phyloP scores from a whole-genome alignment of 2,797 vertebrate genomes.

The Lerista edwardsae region DNA sequence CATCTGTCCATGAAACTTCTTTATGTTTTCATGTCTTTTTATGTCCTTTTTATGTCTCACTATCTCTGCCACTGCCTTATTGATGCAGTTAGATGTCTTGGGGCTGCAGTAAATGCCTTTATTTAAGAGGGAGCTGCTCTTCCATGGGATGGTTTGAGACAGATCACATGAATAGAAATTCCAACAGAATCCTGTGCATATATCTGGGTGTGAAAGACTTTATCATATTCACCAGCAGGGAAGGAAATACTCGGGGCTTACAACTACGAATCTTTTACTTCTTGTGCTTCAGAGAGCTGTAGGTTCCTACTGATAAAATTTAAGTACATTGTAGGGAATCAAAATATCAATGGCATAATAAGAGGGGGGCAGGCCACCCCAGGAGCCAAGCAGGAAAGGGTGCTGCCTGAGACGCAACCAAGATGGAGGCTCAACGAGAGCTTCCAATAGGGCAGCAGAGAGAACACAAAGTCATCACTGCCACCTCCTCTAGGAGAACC shows the following conservation, averaged over 20 bases:
- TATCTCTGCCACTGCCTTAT: neutral
- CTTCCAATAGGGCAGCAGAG: no score
- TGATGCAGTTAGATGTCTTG: no score
- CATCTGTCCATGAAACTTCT: slow-evolving; percentile 63
- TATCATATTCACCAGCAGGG: slow-evolving; percentile 76
- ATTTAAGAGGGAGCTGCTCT: slow-evolving; percentile 52
- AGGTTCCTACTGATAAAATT: neutral
- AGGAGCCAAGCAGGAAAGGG: no score
- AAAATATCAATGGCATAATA: no score
- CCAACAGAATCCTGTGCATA: slow-evolving; percentile 71
- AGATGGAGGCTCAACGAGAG: no score
- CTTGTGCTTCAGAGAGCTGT: slow-evolving; percentile 48
- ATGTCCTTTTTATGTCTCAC: slow-evolving; percentile 68
- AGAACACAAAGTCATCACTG: no score
- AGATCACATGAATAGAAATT: slow-evolving; percentile 59
- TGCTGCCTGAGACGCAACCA: no score
- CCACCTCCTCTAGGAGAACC: no score
- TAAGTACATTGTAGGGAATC: neutral
- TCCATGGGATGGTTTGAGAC: slow-evolving; percentile 59
- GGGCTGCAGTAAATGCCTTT: no score
- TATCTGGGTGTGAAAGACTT: slow-evolving; percentile 75
- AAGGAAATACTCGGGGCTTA: slow-evolving; percentile 64
- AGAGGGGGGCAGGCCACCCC: no score
- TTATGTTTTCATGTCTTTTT: no score
- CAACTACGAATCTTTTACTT: slow-evolving; percentile 66